Conservation (phyloP, 2,797 vertebrate species). For the Bovichtus variegatus region DNA sequence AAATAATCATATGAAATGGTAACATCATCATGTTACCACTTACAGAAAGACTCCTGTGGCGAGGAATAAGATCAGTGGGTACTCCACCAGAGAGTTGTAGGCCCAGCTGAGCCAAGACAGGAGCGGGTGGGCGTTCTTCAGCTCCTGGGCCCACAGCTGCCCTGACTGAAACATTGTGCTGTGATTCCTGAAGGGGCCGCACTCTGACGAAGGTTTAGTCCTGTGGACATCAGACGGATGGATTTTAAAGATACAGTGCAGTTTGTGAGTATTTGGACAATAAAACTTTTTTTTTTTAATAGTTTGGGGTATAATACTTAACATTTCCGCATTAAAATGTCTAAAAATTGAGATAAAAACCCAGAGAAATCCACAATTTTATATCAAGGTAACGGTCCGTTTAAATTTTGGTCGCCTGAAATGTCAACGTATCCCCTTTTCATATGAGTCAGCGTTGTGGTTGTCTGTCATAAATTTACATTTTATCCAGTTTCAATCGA, state of each 20-base stretch:
- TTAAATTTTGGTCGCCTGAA: no score
- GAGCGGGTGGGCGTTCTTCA: constrained; percentile 68
- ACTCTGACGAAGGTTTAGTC: constrained; percentile 85
- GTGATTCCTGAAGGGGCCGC: constrained; percentile 89
- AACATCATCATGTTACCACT: constrained; percentile 53
- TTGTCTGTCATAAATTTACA: no score
- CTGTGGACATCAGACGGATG: constrained; percentile 67
- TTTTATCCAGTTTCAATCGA: no score
- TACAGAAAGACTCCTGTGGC: constrained; percentile 84
- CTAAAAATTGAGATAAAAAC: no score
- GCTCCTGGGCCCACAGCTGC: constrained; percentile 73
- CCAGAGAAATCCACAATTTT: no score
- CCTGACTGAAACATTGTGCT: constrained; percentile 84
- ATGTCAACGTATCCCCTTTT: no score
- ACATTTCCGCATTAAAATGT: no score
- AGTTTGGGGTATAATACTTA: background rate
- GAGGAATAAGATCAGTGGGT: constrained; percentile 84
- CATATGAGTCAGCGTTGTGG: no score
- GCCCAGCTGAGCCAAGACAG: constrained; percentile 83
- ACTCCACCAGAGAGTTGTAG: constrained; percentile 83
- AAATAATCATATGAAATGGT: background rate
- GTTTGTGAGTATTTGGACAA: background rate
- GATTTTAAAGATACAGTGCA: background rate
- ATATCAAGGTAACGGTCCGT: no score
- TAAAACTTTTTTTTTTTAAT: background rate